phyloP scores from a whole-genome alignment of 2,797 vertebrate genomes.

The Allobates femoralis region DNA sequence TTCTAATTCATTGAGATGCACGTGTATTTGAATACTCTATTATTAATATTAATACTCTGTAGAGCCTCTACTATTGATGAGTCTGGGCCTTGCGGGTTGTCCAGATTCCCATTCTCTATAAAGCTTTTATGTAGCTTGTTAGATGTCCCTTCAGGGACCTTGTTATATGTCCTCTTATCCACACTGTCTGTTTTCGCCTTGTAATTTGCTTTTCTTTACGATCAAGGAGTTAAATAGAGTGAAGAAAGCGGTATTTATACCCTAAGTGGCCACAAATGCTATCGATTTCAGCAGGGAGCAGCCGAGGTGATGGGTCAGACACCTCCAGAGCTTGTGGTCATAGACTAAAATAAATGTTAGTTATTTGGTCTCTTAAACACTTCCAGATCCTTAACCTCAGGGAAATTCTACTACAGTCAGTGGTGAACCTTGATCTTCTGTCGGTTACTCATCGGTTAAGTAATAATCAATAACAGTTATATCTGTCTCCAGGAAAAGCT shows the following conservation, averaged over 20 bases:
- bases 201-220: not conserved
- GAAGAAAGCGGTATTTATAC: not conserved
- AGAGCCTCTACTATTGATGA: not conserved
- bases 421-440: conserved; percentile 16
- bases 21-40: too few relatives aligned
- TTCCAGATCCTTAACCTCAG: conserved; percentile 47
- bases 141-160: not conserved
- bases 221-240: not conserved
- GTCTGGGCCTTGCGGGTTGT: not conserved
- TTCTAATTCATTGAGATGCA: too few relatives aligned
- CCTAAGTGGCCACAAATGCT: conserved; percentile 24
- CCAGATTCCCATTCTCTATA: not conserved
- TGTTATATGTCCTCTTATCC: not conserved
- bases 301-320: conserved; percentile 41
- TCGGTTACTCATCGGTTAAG: not conserved
- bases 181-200: not conserved
- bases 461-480: not conserved
- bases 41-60: too few relatives aligned
- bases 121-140: not conserved
- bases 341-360: conserved; percentile 53
- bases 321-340: conserved; percentile 23
- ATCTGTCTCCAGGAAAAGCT: not conserved
- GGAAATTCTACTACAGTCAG: conserved; percentile 20
- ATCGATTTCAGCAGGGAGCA: conserved; percentile 19
- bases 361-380: conserved; percentile 40